phyloP scores from a whole-genome alignment of 2,797 vertebrate genomes.

The Pterois miles region DNA sequence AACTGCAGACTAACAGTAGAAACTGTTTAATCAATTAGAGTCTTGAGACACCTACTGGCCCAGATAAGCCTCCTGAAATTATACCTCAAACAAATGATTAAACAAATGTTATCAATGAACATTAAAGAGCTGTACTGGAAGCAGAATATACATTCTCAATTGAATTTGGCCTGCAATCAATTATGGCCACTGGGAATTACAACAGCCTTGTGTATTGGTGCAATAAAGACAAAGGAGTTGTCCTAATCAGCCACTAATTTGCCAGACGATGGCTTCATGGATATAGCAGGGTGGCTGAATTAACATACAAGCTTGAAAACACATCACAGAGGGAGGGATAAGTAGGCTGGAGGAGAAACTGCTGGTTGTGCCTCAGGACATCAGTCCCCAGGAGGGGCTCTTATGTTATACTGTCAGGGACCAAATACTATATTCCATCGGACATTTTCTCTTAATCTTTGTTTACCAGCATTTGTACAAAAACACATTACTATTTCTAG shows the following conservation, averaged over 20 bases:
- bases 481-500: background rate
- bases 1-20: background rate
- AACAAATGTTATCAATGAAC: slow-evolving; percentile 42
- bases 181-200: slow-evolving; percentile 32
- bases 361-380: slow-evolving; percentile 27
- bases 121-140: slow-evolving; percentile 13
- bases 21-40: background rate
- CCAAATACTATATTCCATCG: background rate
- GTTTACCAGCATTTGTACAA: background rate
- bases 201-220: slow-evolving; percentile 70
- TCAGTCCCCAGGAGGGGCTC: slow-evolving; percentile 18
- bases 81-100: slow-evolving; percentile 10
- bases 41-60: background rate
- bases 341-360: slow-evolving; percentile 31
- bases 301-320: slow-evolving; percentile 68
- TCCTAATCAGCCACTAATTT: slow-evolving; percentile 70
- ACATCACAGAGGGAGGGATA: slow-evolving; percentile 50
- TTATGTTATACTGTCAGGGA: background rate
- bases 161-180: slow-evolving; percentile 55
- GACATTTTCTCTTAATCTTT: background rate
- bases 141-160: slow-evolving; percentile 59
- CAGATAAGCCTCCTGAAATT: background rate
- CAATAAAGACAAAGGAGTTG: slow-evolving; percentile 56
- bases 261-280: slow-evolving; percentile 73
- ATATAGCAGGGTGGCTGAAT: slow-evolving; percentile 63